Percentiles rank a stretch among this genome's conserved stretches.
Conservation (phyloP, 2,888 invertebrate genomes). For the Perizoma flavofasciatum region DNA sequence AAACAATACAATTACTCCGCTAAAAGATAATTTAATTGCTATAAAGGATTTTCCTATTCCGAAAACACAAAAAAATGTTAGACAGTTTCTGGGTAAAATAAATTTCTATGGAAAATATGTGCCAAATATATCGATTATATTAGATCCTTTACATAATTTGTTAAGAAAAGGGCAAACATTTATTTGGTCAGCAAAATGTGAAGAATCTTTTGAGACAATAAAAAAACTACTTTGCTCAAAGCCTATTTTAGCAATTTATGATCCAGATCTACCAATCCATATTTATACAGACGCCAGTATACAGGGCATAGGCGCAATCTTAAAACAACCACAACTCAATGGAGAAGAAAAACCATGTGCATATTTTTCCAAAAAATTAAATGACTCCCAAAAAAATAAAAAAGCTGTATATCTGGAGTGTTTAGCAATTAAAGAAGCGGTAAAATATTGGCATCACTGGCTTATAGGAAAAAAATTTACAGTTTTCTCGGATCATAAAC, state of each 20-base stretch:
- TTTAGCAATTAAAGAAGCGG: slow-evolving; percentile 21
- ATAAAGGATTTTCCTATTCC: slow-evolving; percentile 36
- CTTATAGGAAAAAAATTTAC: slow-evolving; percentile 19
- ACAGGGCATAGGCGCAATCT: slow-evolving; percentile 21
- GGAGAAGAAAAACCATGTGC: slow-evolving; percentile 21
- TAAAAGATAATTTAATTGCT: slow-evolving; percentile 43
- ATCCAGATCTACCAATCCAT: slow-evolving; percentile 21
- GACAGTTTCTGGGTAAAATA: too few relatives aligned
- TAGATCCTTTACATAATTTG: slow-evolving; percentile 40
- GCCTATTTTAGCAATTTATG: slow-evolving; percentile 28
- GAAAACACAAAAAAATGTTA: slow-evolving; percentile 36
- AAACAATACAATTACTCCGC: slow-evolving; percentile 37
- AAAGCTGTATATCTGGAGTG: slow-evolving; percentile 21
- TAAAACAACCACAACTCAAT: slow-evolving; percentile 14
- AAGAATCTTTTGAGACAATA: slow-evolving; percentile 33
- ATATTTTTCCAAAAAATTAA: slow-evolving; percentile 23
- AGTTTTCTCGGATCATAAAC: neutral
- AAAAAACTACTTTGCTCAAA: slow-evolving; percentile 30
- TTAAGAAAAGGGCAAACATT: slow-evolving; percentile 32
- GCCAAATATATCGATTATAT: slow-evolving; percentile 38
- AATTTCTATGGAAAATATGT: slow-evolving; percentile 29
- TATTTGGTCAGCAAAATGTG: slow-evolving; percentile 30
- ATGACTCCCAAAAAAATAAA: slow-evolving; percentile 13
- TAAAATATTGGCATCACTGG: slow-evolving; percentile 21
- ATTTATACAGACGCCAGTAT: slow-evolving; percentile 29